Evolutionary conservation across 2,888 invertebrate genomes (phyloP).

Genomic region (Hydrotaea cyrtoneurina): DNA sequence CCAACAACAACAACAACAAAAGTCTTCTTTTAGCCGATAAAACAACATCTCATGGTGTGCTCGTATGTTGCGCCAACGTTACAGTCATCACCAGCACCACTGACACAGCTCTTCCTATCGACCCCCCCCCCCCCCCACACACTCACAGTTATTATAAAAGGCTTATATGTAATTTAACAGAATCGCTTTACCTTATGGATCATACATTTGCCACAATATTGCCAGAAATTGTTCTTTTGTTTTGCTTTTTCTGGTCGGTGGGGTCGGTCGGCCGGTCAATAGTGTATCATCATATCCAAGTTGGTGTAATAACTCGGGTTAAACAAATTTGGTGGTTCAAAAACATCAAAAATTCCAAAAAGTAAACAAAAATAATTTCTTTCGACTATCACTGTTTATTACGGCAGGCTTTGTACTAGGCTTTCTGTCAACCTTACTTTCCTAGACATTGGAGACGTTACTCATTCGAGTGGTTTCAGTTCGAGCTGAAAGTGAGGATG

Average conservation of each 20-base stretch:
- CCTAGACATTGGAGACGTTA: too few species aligned
- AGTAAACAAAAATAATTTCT: too few species aligned
- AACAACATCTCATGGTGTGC: not conserved
- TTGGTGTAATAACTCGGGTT: not conserved
- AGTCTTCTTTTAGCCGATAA: not conserved
- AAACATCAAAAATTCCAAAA: too few species aligned
- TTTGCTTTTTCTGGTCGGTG: not conserved
- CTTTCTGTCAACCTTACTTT: too few species aligned
- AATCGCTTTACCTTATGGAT: slow-evolving; percentile 17
- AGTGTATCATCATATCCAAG: not conserved
- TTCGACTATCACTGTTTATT: too few species aligned
- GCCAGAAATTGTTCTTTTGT: not conserved
- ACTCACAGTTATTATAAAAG: slow-evolving; percentile 35
- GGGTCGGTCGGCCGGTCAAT: too few species aligned
- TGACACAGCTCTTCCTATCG: not conserved
- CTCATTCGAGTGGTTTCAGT: too few species aligned
- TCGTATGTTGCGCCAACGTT: slow-evolving; percentile 1
- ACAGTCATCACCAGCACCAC: not conserved
- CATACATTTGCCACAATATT: slow-evolving; percentile 31
- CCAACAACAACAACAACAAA: slow-evolving; percentile 11
- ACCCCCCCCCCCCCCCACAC: not conserved
- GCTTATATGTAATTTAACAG: slow-evolving; percentile 25
- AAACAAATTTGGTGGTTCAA: too few species aligned
- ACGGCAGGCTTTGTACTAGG: too few species aligned
- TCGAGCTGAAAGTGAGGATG: too few species aligned